Evolutionary conservation across 2,113 vertebrate species (phyloP).

Genomic region (Tetrao urogallus): DNA sequence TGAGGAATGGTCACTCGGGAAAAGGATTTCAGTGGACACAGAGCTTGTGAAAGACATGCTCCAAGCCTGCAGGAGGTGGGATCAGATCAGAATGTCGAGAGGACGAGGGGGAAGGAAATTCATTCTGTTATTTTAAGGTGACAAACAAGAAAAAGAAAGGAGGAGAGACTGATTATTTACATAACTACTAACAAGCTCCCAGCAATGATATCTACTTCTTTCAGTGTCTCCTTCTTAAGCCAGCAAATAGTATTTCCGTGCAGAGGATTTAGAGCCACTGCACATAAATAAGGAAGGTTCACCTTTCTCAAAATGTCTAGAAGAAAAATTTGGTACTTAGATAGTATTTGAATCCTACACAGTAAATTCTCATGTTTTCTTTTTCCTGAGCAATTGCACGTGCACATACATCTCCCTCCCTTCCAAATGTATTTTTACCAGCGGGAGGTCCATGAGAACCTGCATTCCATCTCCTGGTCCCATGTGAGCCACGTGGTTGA

Average conservation of each 20-base stretch:
- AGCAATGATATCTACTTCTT: not conserved
- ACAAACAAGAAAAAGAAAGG: slow-evolving; percentile 73
- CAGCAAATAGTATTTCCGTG: not conserved
- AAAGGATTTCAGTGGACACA: slow-evolving; percentile 84
- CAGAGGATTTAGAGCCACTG: slow-evolving; percentile 11
- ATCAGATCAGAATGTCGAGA: slow-evolving; percentile 84
- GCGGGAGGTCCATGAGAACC: slow-evolving; percentile 97
- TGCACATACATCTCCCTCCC: not conserved
- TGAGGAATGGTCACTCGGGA: slow-evolving; percentile 84
- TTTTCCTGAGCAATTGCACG: not conserved
- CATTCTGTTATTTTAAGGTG: slow-evolving; percentile 76
- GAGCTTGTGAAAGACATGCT: slow-evolving; percentile 87
- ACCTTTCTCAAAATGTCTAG: not conserved
- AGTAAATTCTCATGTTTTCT: not conserved
- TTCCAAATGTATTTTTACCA: slow-evolving; percentile 83
- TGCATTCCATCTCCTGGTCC: slow-evolving; percentile 98
- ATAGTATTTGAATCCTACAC: not conserved
- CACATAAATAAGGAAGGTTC: not conserved
- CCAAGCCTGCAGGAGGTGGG: slow-evolving; percentile 87
- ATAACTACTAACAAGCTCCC: slow-evolving; percentile 29
- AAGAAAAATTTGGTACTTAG: not conserved
- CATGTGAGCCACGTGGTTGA: slow-evolving; percentile 99
- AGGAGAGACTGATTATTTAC: slow-evolving; percentile 66
- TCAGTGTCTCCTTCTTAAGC: not conserved
- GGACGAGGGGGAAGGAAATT: slow-evolving; percentile 84